phyloP scores from a whole-genome alignment of 2,888 invertebrate genomes.

The Darwinula stevensoni region DNA sequence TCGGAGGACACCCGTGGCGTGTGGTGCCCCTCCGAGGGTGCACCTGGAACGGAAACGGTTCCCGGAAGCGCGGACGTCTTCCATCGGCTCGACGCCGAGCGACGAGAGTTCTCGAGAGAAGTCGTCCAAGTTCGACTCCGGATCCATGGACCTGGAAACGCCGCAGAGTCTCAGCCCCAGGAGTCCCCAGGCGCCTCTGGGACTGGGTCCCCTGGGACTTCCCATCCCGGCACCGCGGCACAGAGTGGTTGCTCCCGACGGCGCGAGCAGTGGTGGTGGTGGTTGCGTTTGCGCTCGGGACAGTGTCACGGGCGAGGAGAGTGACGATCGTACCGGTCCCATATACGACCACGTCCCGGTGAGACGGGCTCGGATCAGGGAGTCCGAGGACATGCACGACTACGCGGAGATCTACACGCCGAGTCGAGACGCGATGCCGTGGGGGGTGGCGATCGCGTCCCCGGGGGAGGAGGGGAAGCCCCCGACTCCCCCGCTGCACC shows the following conservation, averaged over 20 bases:
- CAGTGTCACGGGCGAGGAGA: conserved; percentile 9
- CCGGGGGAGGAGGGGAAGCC: conserved; percentile 21
- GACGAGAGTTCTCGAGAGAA: not conserved
- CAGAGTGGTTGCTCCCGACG: conserved; percentile 10
- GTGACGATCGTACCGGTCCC: conserved; percentile 3
- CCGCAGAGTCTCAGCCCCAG: conserved; percentile 16
- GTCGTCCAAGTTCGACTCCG: conserved; percentile 14
- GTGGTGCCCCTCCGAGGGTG: conserved; percentile 8
- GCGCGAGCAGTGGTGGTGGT: conserved; percentile 7
- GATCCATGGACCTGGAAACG: conserved; percentile 17
- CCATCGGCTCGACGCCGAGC: not conserved
- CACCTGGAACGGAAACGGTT: not conserved
- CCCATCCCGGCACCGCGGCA: conserved; percentile 11
- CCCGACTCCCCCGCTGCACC: conserved; percentile 66
- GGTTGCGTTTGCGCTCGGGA: conserved; percentile 8
- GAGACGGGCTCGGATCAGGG: conserved; percentile 9
- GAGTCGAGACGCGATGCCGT: conserved; percentile 32
- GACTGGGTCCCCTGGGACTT: no score
- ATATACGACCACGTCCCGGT: conserved; percentile 7
- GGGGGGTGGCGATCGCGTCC: conserved; percentile 9
- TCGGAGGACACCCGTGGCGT: conserved; percentile 1
- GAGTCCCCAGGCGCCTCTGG: conserved; percentile 12
- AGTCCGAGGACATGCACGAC: conserved; percentile 29
- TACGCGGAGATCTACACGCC: conserved; percentile 85
- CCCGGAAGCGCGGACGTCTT: not conserved